A percentile compares a stretch with the other conserved stretches of the same genome.
Evolutionary conservation across 2,888 invertebrate genomes (phyloP).

Genomic region (Dicycla oo): DNA sequence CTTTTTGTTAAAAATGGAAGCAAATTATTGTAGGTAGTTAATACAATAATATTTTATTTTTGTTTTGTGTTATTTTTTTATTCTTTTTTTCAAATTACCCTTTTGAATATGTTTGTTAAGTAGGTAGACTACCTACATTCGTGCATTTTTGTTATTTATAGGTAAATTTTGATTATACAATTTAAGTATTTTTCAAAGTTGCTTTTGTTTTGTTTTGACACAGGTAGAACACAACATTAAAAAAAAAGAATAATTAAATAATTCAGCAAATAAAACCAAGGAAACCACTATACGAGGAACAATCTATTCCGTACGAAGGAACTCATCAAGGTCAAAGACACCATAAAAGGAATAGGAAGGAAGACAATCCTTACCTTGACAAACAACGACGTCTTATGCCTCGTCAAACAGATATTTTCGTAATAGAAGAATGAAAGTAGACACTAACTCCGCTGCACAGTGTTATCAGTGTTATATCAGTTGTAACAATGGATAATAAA

Average conservation of each 20-base stretch:
- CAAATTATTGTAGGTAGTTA: too few species aligned
- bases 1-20: not conserved
- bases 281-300: not conserved
- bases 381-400: constrained; percentile 30
- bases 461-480: not conserved
- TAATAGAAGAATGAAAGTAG: constrained; percentile 23
- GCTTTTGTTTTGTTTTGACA: not conserved
- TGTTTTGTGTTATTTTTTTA: not conserved
- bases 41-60: not conserved
- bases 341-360: constrained; percentile 56
- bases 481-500: constrained; percentile 5
- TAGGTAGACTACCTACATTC: not conserved
- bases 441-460: not conserved
- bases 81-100: not conserved
- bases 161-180: not conserved
- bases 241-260: not conserved
- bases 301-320: not conserved
- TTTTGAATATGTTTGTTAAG: not conserved
- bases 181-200: not conserved
- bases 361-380: constrained; percentile 44
- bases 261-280: not conserved
- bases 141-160: not conserved
- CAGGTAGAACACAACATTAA: not conserved
- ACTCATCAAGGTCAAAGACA: constrained; percentile 24
- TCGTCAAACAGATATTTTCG: constrained; percentile 32